A percentile compares a stretch with the other conserved stretches of the same genome.
phyloP scores from a whole-genome alignment of 2,888 invertebrate species.

The Melanostoma mellinum region DNA sequence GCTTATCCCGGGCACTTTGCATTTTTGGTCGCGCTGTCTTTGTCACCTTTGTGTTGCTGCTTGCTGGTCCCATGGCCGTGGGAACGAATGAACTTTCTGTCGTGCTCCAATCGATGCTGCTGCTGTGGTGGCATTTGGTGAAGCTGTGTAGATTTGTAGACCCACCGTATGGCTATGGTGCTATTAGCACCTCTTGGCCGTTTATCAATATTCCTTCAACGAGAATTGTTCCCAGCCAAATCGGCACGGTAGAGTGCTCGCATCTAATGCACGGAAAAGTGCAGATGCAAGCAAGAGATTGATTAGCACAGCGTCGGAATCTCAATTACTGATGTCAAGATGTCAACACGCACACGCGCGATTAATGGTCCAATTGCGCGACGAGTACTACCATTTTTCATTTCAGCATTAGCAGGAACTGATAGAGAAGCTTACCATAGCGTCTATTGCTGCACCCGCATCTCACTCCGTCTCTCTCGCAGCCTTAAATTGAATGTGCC shows the following conservation, averaged over 20 bases:
- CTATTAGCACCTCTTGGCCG: conserved; percentile 67
- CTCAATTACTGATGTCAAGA: conserved; percentile 71
- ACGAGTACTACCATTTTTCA: conserved; percentile 43
- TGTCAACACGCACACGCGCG: conserved; percentile 72
- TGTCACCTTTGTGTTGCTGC: conserved; percentile 65
- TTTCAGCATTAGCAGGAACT: conserved; percentile 47
- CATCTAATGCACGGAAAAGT: conserved; percentile 23
- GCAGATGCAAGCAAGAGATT: conserved; percentile 47
- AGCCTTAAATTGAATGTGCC: conserved; percentile 68
- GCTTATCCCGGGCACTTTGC: conserved; percentile 69
- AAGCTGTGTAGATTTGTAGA: conserved; percentile 62
- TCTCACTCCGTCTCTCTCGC: conserved; percentile 17
- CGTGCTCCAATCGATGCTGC: conserved; percentile 55
- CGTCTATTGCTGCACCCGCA: neutral
- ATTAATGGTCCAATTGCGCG: conserved; percentile 71
- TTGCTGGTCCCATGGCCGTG: conserved; percentile 42
- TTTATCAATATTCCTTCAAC: conserved; percentile 60
- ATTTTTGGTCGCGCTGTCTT: conserved; percentile 70
- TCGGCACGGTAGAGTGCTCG: no score
- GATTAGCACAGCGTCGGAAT: conserved; percentile 68
- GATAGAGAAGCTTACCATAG: conserved; percentile 12
- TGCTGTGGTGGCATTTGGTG: conserved; percentile 36
- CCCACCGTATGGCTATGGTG: conserved; percentile 11
- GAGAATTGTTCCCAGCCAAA: conserved; percentile 27
- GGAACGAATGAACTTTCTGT: conserved; percentile 52